Evolutionary conservation across 2,797 vertebrate species (phyloP).

Genomic region (Galagoides demidoff): DNA sequence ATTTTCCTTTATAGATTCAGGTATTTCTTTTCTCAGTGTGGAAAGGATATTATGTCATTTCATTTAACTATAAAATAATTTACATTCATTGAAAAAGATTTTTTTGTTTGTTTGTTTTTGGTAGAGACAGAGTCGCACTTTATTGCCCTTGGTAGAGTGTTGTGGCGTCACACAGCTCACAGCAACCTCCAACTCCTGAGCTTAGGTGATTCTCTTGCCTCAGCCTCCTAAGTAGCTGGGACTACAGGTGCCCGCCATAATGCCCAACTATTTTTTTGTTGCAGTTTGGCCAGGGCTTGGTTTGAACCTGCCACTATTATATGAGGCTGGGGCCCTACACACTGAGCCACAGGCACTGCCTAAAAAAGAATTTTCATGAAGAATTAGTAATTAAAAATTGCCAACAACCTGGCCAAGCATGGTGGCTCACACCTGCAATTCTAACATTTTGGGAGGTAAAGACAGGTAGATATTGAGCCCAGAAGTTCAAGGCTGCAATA

Average conservation of each 20-base stretch:
- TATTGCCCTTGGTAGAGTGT: no score
- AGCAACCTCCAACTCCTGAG: no score
- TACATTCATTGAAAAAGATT: not conserved
- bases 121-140: no score
- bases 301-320: no score
- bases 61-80: slow-evolving; percentile 13
- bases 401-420: not conserved
- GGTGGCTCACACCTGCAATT: not conserved
- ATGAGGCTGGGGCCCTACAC: no score
- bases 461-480: not conserved
- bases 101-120: not conserved
- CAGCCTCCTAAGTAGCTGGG: no score
- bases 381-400: slow-evolving; percentile 16
- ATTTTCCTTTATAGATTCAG: slow-evolving; percentile 2
- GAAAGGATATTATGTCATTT: not conserved
- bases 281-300: no score
- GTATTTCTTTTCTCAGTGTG: not conserved
- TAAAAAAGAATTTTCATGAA: not conserved
- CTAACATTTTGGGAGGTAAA: not conserved
- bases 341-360: no score
- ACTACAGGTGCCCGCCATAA: no score
- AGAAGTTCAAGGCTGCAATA: not conserved
- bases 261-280: no score
- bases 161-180: no score
- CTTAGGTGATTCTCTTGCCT: no score